Evolutionary conservation across 2,888 invertebrate genomes (phyloP).

Genomic region (Meta bourneti): DNA sequence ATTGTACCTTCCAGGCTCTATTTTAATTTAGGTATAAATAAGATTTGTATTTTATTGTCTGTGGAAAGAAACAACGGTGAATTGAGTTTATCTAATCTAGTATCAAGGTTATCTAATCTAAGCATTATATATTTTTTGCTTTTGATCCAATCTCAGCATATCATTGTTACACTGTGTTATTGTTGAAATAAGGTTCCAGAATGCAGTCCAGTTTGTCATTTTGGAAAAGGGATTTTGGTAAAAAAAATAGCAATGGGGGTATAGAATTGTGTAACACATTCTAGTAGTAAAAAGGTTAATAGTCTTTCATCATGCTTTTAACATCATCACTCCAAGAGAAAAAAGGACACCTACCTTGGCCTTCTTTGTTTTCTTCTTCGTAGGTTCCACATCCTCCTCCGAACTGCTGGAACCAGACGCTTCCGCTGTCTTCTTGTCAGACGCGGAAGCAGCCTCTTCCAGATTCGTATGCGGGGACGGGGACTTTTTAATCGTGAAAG

Average conservation of each 20-base stretch:
- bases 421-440: conserved; percentile 1
- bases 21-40: no score
- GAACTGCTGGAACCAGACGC: conserved; percentile 8
- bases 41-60: no score
- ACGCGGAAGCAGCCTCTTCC: conserved; percentile 18
- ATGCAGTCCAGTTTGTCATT: no score
- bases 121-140: no score
- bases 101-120: no score
- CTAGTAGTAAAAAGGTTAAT: no score
- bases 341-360: conserved; percentile 48
- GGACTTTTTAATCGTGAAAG: conserved; percentile 77
- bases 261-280: no score
- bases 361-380: conserved; percentile 73
- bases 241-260: neutral
- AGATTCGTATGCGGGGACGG: conserved; percentile 62
- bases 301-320: no score
- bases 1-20: no score
- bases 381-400: conserved; percentile 63
- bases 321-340: no score
- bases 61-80: no score
- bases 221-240: neutral
- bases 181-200: neutral
- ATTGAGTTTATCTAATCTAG: no score
- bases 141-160: neutral
- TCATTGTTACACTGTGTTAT: neutral